These are phyloP conservation scores for Phymastichus coffea DNA, from an alignment of 1,140 invertebrate genomes.

Conservation along the genomic window DNA sequence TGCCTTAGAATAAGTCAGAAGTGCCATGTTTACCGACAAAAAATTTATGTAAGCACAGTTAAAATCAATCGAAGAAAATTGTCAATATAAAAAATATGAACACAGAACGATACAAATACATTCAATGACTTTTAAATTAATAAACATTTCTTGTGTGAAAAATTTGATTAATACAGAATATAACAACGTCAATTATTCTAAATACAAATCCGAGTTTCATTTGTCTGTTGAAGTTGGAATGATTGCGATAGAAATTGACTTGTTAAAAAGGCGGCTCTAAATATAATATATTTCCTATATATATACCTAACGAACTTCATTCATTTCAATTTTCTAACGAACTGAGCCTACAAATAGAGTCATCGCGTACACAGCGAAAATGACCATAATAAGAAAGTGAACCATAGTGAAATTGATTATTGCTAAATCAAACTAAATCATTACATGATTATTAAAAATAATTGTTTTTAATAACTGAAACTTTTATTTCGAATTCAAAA, in stretches of 20 bases:
- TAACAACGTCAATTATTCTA: too few species aligned
- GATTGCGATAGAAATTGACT: constrained; percentile 21
- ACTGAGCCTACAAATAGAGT: constrained; percentile 1
- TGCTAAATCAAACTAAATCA: too few species aligned
- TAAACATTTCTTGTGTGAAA: too few species aligned
- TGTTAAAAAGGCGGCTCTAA: constrained; percentile 17
- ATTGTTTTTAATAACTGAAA: too few species aligned
- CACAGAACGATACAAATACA: background rate
- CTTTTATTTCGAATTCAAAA: too few species aligned
- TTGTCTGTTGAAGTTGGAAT: constrained; percentile 10
- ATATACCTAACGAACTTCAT: constrained; percentile 14
- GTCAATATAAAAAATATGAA: background rate
- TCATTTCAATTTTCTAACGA: constrained; percentile 19
- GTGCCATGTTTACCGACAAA: too few species aligned
- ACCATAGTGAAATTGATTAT: constrained; percentile 23
- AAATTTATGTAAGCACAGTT: background rate
- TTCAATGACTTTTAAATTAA: background rate
- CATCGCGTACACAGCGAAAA: background rate
- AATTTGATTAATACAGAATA: background rate
- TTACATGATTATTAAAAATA: too few species aligned
- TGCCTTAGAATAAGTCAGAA: constrained; percentile 16
- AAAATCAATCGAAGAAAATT: background rate
- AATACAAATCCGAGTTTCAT: constrained; percentile 21
- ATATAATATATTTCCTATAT: constrained; percentile 20
- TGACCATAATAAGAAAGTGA: constrained; percentile 10